Percentiles rank a stretch among this genome's conserved stretches.
Conservation (phyloP, 2,797 vertebrate species). For the Oreochromis mossambicus region DNA sequence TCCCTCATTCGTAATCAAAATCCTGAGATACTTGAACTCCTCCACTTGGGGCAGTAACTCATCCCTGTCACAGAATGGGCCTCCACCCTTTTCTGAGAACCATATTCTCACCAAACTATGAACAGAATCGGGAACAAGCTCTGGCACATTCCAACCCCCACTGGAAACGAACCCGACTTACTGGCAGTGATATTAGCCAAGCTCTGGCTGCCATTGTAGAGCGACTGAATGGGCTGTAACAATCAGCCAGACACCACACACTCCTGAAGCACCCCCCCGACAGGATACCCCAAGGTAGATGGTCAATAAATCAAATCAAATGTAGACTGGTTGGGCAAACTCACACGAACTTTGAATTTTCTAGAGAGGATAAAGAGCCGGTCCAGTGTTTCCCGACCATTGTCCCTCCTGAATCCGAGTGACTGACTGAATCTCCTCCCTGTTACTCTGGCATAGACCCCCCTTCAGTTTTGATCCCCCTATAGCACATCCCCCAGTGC, state of each 20-base stretch:
- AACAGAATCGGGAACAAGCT: neutral
- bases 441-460: neutral
- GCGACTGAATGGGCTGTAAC: neutral
- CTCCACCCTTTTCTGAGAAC: neutral
- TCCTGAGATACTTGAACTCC: neutral
- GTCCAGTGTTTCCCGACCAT: neutral
- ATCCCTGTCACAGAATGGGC: neutral
- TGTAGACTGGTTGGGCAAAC: neutral
- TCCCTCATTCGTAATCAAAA: neutral
- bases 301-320: neutral
- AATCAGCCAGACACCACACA: neutral
- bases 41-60: neutral
- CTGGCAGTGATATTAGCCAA: neutral
- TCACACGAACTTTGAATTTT: neutral
- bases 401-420: neutral
- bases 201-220: neutral
- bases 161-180: neutral
- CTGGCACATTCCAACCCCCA: neutral
- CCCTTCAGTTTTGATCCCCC: neutral
- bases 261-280: neutral
- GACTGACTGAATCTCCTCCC: neutral
- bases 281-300: neutral
- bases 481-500: neutral
- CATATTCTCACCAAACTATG: neutral
- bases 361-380: neutral